Conservation (phyloP, 2,888 invertebrate genomes). For the Coenonympha glycerion region DNA sequence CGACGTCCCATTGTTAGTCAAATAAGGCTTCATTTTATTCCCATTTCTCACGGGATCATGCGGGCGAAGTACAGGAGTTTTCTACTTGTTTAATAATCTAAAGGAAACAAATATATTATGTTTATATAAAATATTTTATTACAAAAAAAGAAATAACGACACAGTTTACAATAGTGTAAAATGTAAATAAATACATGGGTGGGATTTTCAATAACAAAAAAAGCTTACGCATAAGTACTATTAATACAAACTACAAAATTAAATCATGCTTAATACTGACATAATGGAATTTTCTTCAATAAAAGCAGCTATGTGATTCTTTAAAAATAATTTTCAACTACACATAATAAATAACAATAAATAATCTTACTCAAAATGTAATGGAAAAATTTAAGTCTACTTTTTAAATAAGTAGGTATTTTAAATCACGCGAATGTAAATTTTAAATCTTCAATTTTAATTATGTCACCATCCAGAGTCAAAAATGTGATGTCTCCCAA, state of each 20-base stretch:
- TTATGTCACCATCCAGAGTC: conserved; percentile 44
- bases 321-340: background rate
- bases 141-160: conserved; percentile 5
- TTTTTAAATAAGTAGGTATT: background rate
- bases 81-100: too few relatives aligned
- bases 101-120: background rate
- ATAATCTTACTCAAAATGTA: background rate
- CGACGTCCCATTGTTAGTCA: too few relatives aligned
- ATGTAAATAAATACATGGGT: conserved; percentile 12
- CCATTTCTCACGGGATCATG: too few relatives aligned
- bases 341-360: conserved; percentile 6
- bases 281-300: conserved; percentile 3
- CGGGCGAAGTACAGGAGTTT: too few relatives aligned
- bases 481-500: conserved; percentile 45
- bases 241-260: conserved; percentile 3
- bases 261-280: conserved; percentile 18
- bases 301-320: background rate
- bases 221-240: background rate
- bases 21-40: too few relatives aligned
- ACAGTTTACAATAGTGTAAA: background rate
- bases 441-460: conserved; percentile 38
- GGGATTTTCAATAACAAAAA: conserved; percentile 9
- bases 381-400: background rate
- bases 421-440: conserved; percentile 39
- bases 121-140: conserved; percentile 2